Conservation (phyloP, 2,797 vertebrate species). For the Otolemur crassicaudatus region DNA sequence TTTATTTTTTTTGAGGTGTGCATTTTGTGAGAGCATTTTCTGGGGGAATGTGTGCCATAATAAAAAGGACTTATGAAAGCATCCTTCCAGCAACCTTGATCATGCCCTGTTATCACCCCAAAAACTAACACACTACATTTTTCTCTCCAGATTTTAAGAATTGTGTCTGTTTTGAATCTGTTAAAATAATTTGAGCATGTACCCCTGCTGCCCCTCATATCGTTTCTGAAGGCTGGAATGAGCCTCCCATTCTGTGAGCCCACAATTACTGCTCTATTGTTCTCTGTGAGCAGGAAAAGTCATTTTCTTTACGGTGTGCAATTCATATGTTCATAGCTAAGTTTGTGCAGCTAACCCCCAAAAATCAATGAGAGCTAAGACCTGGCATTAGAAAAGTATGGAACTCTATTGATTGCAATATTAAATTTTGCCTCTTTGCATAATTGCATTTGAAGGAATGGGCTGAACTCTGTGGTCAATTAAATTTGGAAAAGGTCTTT, state of each 20-base stretch:
- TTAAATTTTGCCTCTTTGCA: constrained; percentile 39
- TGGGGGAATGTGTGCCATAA: background rate
- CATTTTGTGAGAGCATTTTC: background rate
- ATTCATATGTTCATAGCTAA: background rate
- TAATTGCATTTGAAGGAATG: constrained; percentile 27
- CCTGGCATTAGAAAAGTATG: background rate
- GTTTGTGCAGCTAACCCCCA: background rate
- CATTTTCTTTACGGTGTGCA: background rate
- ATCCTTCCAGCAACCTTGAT: background rate
- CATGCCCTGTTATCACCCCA: background rate
- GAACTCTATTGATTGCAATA: background rate
- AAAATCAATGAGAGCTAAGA: constrained; percentile 49
- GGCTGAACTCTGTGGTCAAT: background rate
- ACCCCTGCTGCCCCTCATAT: background rate
- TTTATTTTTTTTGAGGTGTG: background rate
- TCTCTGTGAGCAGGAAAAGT: background rate
- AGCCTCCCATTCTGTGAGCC: background rate
- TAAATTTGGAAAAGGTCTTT: constrained; percentile 33
- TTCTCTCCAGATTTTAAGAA: background rate
- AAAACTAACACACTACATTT: background rate
- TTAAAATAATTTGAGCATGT: background rate
- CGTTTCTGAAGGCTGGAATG: background rate
- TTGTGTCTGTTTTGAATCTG: background rate
- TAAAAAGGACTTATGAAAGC: background rate
- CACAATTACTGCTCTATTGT: background rate